Conservation (phyloP, 2,888 invertebrate species). For the Meiosimyza decipiens region DNA sequence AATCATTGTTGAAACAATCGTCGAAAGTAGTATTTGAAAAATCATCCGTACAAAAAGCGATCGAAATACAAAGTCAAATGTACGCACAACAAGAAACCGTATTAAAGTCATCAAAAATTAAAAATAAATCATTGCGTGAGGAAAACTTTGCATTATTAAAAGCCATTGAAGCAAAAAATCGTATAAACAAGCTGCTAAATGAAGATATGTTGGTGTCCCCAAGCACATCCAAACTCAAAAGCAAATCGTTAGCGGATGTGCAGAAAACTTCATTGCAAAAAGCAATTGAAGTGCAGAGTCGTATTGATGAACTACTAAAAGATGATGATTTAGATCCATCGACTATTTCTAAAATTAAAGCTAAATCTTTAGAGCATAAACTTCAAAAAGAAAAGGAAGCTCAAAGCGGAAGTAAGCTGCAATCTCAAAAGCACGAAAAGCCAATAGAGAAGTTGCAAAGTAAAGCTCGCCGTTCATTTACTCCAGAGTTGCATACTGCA, state of each 20-base stretch:
- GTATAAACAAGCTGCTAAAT: no score
- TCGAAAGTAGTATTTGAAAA: neutral
- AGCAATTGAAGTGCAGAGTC: constrained; percentile 56
- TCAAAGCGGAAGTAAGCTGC: constrained; percentile 24
- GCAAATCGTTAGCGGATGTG: neutral
- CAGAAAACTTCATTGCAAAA: constrained; percentile 42
- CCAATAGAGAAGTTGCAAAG: constrained; percentile 11
- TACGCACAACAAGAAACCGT: neutral
- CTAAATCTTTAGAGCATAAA: constrained; percentile 49
- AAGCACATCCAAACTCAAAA: neutral
- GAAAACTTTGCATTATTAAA: neutral
- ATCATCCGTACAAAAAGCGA: constrained; percentile 21
- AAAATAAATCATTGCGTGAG: neutral
- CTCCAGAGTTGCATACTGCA: constrained; percentile 27
- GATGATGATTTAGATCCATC: constrained; percentile 57
- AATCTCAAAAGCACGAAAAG: constrained; percentile 43
- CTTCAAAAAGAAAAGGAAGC: constrained; percentile 48
- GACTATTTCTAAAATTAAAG: constrained; percentile 50
- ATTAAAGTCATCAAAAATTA: neutral
- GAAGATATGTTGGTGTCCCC: no score
- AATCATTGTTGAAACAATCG: constrained; percentile 30
- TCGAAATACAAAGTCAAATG: constrained; percentile 12
- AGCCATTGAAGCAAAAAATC: neutral
- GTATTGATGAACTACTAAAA: constrained; percentile 58
- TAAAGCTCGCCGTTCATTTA: neutral